Conservation (phyloP, 1,140 invertebrate species). For the Drosophila orena region DNA sequence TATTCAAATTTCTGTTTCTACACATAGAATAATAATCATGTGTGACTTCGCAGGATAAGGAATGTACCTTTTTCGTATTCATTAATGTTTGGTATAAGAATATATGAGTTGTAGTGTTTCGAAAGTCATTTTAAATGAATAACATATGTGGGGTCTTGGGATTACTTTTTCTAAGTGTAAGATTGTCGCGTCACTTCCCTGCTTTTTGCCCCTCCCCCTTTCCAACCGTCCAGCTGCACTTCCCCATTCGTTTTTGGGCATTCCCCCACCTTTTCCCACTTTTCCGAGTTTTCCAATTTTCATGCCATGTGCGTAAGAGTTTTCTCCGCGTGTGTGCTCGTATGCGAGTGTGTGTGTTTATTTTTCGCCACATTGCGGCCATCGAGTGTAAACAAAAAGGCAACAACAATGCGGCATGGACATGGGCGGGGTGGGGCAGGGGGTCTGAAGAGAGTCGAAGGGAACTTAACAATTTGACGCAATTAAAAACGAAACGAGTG, state of each 20-base stretch:
- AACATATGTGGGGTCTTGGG: rapidly evolving
- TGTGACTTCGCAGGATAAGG: too few species aligned
- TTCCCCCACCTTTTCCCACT: constrained; percentile 11
- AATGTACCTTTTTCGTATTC: too few species aligned
- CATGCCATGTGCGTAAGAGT: constrained; percentile 40
- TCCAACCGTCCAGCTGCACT: constrained; percentile 4
- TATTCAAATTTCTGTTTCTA: constrained; percentile 8
- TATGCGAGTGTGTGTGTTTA: constrained; percentile 41
- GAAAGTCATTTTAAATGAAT: background rate
- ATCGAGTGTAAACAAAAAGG: constrained; percentile 57
- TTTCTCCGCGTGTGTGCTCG: constrained; percentile 35
- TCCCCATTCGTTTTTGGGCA: constrained; percentile 35
- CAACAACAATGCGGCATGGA: constrained; percentile 3
- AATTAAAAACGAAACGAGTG: constrained; percentile 46
- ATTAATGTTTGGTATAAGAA: too few species aligned
- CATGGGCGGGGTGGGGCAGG: constrained; percentile 1
- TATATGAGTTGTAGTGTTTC: background rate
- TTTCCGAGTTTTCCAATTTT: constrained; percentile 19
- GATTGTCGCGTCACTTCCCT: constrained; percentile 22
- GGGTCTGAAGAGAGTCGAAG: background rate
- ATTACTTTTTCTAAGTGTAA: background rate
- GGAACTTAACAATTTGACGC: constrained; percentile 54
- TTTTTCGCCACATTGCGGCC: constrained; percentile 69
- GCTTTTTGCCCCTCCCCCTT: background rate
- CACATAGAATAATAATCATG: background rate